Conservation (phyloP, 2,888 invertebrate genomes). For the Plagodis dolabraria region DNA sequence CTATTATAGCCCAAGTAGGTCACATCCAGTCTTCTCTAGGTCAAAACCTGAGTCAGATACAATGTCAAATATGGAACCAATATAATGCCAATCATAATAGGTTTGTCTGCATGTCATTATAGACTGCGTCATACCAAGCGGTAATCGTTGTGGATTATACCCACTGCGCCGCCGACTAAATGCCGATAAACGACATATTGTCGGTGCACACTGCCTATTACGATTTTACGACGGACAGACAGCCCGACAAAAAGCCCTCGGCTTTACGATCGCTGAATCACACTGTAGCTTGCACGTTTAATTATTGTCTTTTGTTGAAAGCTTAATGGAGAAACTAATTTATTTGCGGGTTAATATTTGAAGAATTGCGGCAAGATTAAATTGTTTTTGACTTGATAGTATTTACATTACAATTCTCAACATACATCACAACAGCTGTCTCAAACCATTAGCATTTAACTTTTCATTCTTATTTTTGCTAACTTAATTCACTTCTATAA, state of each 20-base stretch:
- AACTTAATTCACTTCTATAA: too few species aligned
- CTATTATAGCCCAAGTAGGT: conserved; percentile 32
- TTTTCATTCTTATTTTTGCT: too few species aligned
- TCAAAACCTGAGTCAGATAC: conserved; percentile 31
- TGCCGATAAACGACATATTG: conserved; percentile 71
- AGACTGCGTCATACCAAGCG: conserved; percentile 54
- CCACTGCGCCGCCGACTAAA: conserved; percentile 66
- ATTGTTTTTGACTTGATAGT: neutral
- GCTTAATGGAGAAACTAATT: conserved; percentile 28
- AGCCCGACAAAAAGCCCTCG: conserved; percentile 35
- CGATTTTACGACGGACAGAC: conserved; percentile 56
- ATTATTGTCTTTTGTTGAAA: conserved; percentile 28
- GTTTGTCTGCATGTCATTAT: conserved; percentile 44
- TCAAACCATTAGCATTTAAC: too few species aligned
- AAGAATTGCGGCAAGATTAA: conserved; percentile 11
- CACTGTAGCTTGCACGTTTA: conserved; percentile 30
- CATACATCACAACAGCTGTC: neutral
- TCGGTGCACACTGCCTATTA: conserved; percentile 54
- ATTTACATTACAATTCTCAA: neutral
- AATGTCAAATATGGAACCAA: conserved; percentile 23
- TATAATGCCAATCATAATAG: conserved; percentile 31
- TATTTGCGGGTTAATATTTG: conserved; percentile 20
- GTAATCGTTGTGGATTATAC: conserved; percentile 69
- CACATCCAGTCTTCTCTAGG: conserved; percentile 25
- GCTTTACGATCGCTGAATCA: conserved; percentile 40